Evolutionary conservation across 2,888 invertebrate genomes (phyloP).

Genomic region (Drosophila parthenogenetica): DNA sequence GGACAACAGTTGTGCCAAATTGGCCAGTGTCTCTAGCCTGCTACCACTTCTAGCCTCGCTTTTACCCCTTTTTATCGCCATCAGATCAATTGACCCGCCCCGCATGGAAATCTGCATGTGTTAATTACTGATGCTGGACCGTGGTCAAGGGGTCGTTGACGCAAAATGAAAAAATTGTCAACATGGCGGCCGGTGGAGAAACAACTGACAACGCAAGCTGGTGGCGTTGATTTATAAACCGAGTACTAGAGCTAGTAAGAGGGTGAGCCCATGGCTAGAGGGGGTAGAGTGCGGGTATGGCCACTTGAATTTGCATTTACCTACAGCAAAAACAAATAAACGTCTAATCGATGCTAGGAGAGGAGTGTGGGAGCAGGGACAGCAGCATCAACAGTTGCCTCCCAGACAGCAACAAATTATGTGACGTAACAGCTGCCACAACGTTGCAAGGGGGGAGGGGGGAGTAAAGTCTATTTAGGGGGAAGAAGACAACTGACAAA

Average conservation of each 20-base stretch:
- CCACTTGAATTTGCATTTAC: constrained; percentile 78
- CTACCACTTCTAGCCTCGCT: neutral
- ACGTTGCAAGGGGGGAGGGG: neutral
- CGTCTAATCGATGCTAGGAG: constrained; percentile 68
- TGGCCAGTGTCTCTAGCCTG: constrained; percentile 45
- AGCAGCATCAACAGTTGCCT: constrained; percentile 69
- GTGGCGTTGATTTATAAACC: constrained; percentile 78
- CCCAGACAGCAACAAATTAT: constrained; percentile 75
- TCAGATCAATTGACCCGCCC: neutral
- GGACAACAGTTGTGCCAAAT: constrained; percentile 76
- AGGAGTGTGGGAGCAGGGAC: neutral
- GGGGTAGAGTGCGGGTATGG: constrained; percentile 24
- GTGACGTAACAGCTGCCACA: constrained; percentile 75
- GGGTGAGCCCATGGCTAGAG: neutral
- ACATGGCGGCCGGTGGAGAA: constrained; percentile 65
- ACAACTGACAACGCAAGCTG: constrained; percentile 76
- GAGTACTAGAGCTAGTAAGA: constrained; percentile 9
- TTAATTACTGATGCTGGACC: constrained; percentile 69
- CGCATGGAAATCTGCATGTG: constrained; percentile 74
- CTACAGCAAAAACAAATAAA: constrained; percentile 79
- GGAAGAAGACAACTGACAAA: constrained; percentile 35
- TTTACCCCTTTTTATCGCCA: neutral
- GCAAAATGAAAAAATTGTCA: constrained; percentile 64
- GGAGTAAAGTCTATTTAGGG: neutral
- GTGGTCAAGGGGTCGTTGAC: constrained; percentile 64